These are phyloP conservation scores for Leptobrachium ailaonicum DNA, from an alignment of 2,113 vertebrate species.

Conservation along the genomic window DNA sequence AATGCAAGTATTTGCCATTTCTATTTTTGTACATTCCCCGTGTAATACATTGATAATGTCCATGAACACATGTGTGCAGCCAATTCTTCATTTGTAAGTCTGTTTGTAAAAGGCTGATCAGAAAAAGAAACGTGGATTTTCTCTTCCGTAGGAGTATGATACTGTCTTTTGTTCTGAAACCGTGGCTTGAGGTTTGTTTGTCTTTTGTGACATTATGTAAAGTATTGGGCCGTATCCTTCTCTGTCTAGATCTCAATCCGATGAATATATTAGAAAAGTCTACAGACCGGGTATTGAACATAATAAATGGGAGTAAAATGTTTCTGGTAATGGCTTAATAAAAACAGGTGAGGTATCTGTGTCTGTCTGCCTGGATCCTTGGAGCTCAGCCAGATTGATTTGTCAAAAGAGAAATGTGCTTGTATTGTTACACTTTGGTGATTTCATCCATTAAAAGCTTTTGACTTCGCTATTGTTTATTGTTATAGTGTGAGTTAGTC, in stretches of 20 bases:
- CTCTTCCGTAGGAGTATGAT: too few relatives aligned
- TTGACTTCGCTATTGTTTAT: constrained; percentile 61
- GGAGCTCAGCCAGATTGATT: constrained; percentile 65
- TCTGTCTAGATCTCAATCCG: constrained; percentile 63
- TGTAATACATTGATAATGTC: too few relatives aligned
- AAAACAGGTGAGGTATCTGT: constrained; percentile 66
- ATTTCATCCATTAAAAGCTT: constrained; percentile 51
- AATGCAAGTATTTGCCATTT: too few relatives aligned
- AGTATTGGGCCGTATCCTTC: constrained; percentile 59
- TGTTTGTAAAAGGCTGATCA: too few relatives aligned
- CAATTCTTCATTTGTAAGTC: too few relatives aligned
- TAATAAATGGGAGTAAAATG: constrained; percentile 75
- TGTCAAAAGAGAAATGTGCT: constrained; percentile 57
- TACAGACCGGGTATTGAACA: constrained; percentile 68
- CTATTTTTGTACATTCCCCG: too few relatives aligned
- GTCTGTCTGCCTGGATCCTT: constrained; percentile 63
- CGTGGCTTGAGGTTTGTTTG: background rate
- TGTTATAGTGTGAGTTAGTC: constrained; percentile 11
- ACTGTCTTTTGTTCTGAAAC: too few relatives aligned
- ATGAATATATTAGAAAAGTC: constrained; percentile 72
- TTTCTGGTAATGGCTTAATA: constrained; percentile 78
- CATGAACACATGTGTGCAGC: too few relatives aligned
- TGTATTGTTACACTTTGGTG: constrained; percentile 54
- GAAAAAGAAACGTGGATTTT: too few relatives aligned
- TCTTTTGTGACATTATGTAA: constrained; percentile 47